Evolutionary conservation across 2,888 invertebrate species (phyloP), one percentile per base, ranked within the genome.

Genomic region (Operophtera brumata): DNA sequence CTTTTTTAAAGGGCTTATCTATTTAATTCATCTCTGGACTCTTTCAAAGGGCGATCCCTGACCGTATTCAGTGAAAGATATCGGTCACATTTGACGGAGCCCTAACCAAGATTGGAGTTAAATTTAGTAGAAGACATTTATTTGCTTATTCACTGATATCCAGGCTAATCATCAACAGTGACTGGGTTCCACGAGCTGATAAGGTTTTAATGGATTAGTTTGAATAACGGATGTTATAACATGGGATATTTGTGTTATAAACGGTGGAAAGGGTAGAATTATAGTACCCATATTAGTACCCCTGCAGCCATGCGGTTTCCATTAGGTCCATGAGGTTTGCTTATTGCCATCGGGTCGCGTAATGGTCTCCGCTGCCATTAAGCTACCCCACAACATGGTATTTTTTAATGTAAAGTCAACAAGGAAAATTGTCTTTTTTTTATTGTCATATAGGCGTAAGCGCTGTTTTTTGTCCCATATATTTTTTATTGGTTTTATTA

Each of bases 81-180:
- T 86, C 86, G 82, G 86, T 77, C 86, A 86, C 84, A 85, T 20
- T 20, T 84, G 85, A 84, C 82, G 83, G 78, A 80, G 80, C 77
- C 73, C 72, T 70, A 76, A 69, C 73, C 77, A 70, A 83, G 86
- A 84, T 86, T 80, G 76, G 77, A 82, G 86, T 85, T 88, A 84
- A 90, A 90, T 90, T 89, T 86, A 89, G 79, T 84, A 86, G 89
- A 89, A 88, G 84, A 87, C 81, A 86, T 88, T 88, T 86, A 88
- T 86, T 86, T 84, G 86, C 70, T 72, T 74, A 76, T 84, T 82
- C 80, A 78, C 69, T 75, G 80, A 78, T 84, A 76, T 70, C 75
- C 74, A 65, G 71, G 79, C 80, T 82, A 81, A 83, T 79, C 76
- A 84, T 83, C 77, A 80, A 72, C 78, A 80, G 78, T 77, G 73